Conservation (phyloP, 2,888 invertebrate genomes). For the Cephonodes hylas region DNA sequence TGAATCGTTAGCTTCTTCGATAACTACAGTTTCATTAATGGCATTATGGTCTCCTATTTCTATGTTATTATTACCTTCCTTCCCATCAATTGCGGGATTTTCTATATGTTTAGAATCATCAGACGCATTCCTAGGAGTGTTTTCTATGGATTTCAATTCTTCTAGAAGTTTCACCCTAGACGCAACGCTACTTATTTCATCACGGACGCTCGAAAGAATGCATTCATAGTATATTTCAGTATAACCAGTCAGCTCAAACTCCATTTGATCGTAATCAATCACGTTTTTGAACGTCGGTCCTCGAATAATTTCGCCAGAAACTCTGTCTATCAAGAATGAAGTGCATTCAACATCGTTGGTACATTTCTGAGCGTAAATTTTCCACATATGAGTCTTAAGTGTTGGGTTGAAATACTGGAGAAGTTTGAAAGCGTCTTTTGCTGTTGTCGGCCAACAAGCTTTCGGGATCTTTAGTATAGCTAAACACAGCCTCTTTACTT, state of each 20-base stretch:
- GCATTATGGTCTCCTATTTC: background rate
- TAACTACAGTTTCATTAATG: background rate
- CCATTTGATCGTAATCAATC: constrained; percentile 67
- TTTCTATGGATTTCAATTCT: constrained; percentile 51
- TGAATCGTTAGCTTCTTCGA: background rate
- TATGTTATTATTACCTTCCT: constrained; percentile 9
- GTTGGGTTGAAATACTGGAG: constrained; percentile 71
- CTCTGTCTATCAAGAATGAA: constrained; percentile 61
- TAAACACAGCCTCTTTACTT: constrained; percentile 63
- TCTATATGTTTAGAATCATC: constrained; percentile 19
- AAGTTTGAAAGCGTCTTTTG: constrained; percentile 63
- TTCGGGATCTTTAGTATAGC: constrained; percentile 62
- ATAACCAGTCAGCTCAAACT: constrained; percentile 66
- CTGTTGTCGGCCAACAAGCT: constrained; percentile 59
- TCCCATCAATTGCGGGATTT: constrained; percentile 16
- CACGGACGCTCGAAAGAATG: constrained; percentile 52
- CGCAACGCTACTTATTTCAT: constrained; percentile 59
- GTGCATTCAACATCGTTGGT: constrained; percentile 52
- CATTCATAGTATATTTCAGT: constrained; percentile 69
- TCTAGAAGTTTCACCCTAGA: constrained; percentile 64
- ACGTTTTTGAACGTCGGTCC: constrained; percentile 67
- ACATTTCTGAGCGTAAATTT: constrained; percentile 59
- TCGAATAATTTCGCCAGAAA: constrained; percentile 67
- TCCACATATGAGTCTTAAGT: constrained; percentile 59
- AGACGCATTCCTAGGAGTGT: constrained; percentile 45